Evolutionary conservation across 2,888 invertebrate species (phyloP), one percentile per base, ranked within the genome.

Genomic region (Spodoptera littoralis): DNA sequence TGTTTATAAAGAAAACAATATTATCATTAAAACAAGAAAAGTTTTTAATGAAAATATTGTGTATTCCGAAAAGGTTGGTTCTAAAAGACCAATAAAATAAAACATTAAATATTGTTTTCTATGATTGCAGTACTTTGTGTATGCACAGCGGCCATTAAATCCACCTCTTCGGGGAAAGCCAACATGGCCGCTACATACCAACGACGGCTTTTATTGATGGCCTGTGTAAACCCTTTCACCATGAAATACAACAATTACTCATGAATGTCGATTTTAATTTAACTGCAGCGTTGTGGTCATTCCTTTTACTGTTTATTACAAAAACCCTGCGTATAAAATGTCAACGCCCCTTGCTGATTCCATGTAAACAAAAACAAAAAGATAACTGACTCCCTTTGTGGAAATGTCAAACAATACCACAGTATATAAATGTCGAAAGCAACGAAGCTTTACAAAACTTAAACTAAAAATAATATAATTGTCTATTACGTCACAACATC

Each of bases 231-330:
- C 36, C 36, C 36, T 36, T 36, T 36, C 9, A 9, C 36, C 36
- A 36, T 36, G 9, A 6, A 12, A 67, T 65, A 73, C 67, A 76
- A 56, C 55, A 61, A 70, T 67, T 67, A 73, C 58, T 27, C 56
- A 41, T 42, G 63, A 76, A 76, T 77, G 76, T 36, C 66, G 65
- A 73, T 65, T 48, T 11, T 45, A 56, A 75, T 62, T 60, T 13
- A 18, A 9, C 54, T 64, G 42, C n/a, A 30, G 24, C 41, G 27
- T 54, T 59, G 49, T 53, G 58, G 52, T 8, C 51, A 45, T 41
- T n/a, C 4, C 27, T 30, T 30, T 30, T 30, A 30, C 3, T 30
- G 30, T 30, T 30, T 30, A 6, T 30, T 30, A 30, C 5, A 30
- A 30, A 30, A 30, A 30, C 30, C 5, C 9, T 6, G 9, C 6